Base-by-base conservation (phyloP, 2,888 invertebrate genomes). In the Cactoblastis cactorum region DNA sequence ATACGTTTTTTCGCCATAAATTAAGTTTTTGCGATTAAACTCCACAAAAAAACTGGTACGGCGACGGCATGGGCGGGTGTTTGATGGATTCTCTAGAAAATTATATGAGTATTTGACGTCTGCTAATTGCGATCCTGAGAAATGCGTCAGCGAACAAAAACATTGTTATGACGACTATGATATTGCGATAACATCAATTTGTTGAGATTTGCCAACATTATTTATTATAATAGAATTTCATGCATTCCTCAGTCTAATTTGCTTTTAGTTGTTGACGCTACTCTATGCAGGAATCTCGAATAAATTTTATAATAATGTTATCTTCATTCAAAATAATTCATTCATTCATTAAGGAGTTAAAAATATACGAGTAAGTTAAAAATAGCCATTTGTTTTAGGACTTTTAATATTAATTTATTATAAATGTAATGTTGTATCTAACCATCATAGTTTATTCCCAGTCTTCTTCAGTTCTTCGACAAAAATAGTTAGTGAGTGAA, bases 131-230 rank as follows among this genome's bases (percentile, higher is more conserved):
- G 28, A 11, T 1, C 11, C 18, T 5, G 9, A 1, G 38, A 12
- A n/a, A 11, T 43, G 43, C 43, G 22, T 28, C 12, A 22, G 15
- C 22, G 28, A 15, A 28, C 43, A 43, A 43, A 43, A 43, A 46
- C 35, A 35, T 34, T 35, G 34, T 19, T 34, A 19, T 28, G 28
- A 28, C 8, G 22, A 18, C 14, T 9, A 14, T 11, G 14, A 46
- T 35, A 14, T 46, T 46, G 22, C 46, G 46, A 34, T 35, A 46
- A 22, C 46, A 46, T 46, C 46, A 35, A 46, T 19, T 34, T 46
- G 19, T 12, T 12, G 17, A 43, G 24, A 43, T 43, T 43, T 19
- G 38, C 38, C 6, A 15, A 41, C 22, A n/a, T 15, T 14, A 41
- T 24, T 14, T 28, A 32, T 28, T 43, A 28, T 17, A 15, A 37